phyloP scores from a whole-genome alignment of 1,140 invertebrate genomes.

The Dysdera silvatica region DNA sequence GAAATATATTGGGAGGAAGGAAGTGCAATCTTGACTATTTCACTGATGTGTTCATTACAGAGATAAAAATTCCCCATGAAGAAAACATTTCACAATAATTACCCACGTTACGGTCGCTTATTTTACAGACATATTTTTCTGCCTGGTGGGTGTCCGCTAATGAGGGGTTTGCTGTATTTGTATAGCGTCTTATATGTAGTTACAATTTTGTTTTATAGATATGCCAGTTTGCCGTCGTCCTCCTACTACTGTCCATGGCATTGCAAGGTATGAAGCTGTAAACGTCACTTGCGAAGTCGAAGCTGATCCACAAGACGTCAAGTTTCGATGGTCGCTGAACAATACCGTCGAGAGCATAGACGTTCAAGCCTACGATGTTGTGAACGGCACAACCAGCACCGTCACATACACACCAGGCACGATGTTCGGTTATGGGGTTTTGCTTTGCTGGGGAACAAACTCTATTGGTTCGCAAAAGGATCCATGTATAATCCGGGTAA shows the following conservation, averaged over 20 bases:
- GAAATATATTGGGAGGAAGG: too few species aligned
- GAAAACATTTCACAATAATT: too few species aligned
- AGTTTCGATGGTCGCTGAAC: slow-evolving; percentile 86
- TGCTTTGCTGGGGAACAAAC: slow-evolving; percentile 33
- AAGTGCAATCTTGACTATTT: too few species aligned
- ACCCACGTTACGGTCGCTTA: too few species aligned
- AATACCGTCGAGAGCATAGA: slow-evolving; percentile 80
- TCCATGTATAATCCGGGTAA: slow-evolving; percentile 33
- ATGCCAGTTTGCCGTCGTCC: slow-evolving; percentile 72
- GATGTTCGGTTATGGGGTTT: slow-evolving; percentile 62
- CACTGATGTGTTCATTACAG: too few species aligned
- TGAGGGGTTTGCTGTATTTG: too few species aligned
- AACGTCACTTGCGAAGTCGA: slow-evolving; percentile 80
- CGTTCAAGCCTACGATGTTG: slow-evolving; percentile 45
- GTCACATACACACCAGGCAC: slow-evolving; percentile 56
- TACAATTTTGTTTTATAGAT: slow-evolving; percentile 61
- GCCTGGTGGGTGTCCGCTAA: too few species aligned
- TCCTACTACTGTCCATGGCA: slow-evolving; percentile 71
- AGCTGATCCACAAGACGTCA: slow-evolving; percentile 67
- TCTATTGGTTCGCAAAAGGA: slow-evolving; percentile 29
- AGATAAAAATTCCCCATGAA: too few species aligned
- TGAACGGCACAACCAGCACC: slow-evolving; percentile 54
- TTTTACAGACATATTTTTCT: too few species aligned
- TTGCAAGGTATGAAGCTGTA: slow-evolving; percentile 78
- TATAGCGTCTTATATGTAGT: too few species aligned